Conservation (phyloP, 2,888 invertebrate species). For the Dynastes maya region DNA sequence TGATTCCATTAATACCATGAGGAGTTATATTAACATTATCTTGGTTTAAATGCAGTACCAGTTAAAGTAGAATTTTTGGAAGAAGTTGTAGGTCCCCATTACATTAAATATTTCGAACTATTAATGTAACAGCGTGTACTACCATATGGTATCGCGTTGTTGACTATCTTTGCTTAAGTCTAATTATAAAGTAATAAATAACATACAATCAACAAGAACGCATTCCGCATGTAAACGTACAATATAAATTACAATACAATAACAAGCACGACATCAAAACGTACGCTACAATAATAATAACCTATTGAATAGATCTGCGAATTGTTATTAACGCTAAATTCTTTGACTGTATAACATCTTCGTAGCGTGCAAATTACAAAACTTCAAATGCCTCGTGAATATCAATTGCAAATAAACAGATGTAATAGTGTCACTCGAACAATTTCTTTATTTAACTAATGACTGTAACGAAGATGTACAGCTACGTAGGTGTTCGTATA, state of each 20-base stretch:
- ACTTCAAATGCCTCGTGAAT: constrained; percentile 28
- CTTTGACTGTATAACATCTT: constrained; percentile 11
- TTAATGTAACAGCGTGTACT: not conserved
- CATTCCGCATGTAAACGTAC: not conserved
- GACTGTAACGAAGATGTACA: not conserved
- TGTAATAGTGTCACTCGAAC: constrained; percentile 38
- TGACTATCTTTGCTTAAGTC: not conserved
- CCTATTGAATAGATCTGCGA: not conserved
- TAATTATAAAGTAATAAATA: constrained; percentile 8
- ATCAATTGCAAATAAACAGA: constrained; percentile 42
- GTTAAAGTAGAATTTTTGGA: not conserved
- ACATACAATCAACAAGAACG: not conserved
- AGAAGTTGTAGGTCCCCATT: not conserved
- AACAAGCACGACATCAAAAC: not conserved
- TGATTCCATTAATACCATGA: no score
- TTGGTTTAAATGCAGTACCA: no score
- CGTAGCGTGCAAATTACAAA: constrained; percentile 26
- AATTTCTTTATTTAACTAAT: constrained; percentile 10
- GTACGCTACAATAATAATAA: not conserved
- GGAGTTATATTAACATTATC: no score
- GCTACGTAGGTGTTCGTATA: not conserved
- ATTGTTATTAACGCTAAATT: constrained; percentile 20
- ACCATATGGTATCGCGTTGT: not conserved
- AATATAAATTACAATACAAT: not conserved
- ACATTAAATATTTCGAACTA: not conserved